Base-by-base conservation (phyloP, 2,113 vertebrate genomes). In the Amphiprion ocellaris region DNA sequence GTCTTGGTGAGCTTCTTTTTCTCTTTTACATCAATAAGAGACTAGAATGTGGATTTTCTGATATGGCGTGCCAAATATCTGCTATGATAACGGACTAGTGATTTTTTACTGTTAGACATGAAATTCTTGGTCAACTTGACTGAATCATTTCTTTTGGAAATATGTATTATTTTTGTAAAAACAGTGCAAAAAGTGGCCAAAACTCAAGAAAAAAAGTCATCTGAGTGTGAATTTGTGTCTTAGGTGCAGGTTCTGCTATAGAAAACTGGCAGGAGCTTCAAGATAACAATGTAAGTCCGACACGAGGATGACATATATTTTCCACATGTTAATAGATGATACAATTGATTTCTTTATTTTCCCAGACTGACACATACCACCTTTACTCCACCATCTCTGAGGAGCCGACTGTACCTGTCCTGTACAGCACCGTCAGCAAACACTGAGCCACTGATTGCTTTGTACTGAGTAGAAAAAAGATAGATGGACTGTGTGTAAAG, bases 381-480 rank as follows among this genome's bases (percentile, higher is more conserved):
- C 0, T 68, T 4, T 90, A 90, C 53, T 33, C 14, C 24, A 44
- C 24, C 8, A 81, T 92, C 46, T 8, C 68, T n/a, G 47, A 87
- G 10, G 23, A 39, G 46, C 46, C 30, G 30, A 24, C n/a, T 63
- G 7, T 17, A 8, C 7, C 24, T 24, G 21, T 24, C 39, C 14
- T 52, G 17, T 86, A 84, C 47, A 82, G n/a, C 60, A 77, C 76
- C 0, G 24, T 77, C 47, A 24, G 65, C 46, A 0, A 0, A 33
- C 56, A 72, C 28, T 83, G 74, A 85, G 30, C 2, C 39, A 5
- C 46, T 41, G 9, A 16, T 2, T 7, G 4, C 49, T 3, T 28
- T 24, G 50, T 33, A n/a, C 4, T 30, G 21, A 19, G 4, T 0
- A 54, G 1, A 68, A 8, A 8, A 12, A 10, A 41, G 12, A 10